Evolutionary conservation across 2,888 invertebrate species (phyloP), one percentile per base, ranked within the genome.

Genomic region (Perizoma flavofasciatum): DNA sequence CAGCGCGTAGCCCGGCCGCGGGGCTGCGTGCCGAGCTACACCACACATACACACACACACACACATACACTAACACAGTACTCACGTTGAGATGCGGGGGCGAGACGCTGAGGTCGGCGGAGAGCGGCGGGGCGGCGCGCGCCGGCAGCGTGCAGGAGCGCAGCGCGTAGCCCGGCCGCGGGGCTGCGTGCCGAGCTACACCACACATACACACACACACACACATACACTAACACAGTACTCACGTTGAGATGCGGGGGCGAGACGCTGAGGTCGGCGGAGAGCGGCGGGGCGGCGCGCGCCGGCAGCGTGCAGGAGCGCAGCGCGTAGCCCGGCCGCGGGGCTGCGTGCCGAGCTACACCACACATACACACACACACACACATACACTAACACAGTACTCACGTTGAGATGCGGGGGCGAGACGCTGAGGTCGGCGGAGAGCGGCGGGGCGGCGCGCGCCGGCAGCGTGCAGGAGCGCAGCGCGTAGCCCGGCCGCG

Each of bases 1-100:
- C 86, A 94, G 93, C 85, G 94, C 94, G 88, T 95, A 96, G 84
- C 96, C 97, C 75, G 96, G 96, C 87, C 95, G 96, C 77, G 96
- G 95, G 79, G 95, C 95, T 93, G 93, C 91, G 82, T 92, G 89
- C 81, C 92, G 87, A 73, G 93, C 94, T 78, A 93, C 73, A 63
- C 74, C 22, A 64, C 72, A 71, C 70, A 66, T 22, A n/a, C n/a
- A n/a, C n/a, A n/a, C n/a, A 22, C 22, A 22, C 22, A 22, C 22
- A 22, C 22, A 22, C 22, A 22, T 22, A 9, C 70, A 68, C 65
- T 41, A 54, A 5, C 59, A 62, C 64, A 51, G 41, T 35, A 52
- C 55, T 52, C 45, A 86, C 86, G 77, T 88, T 85, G 71, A 79
- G 82, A 70, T 82, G 39, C 33, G 44, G 49, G 84, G 65, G 79